These are phyloP conservation scores for Chelidonichthys spinosus DNA, from an alignment of 2,797 vertebrate species.

Conservation along the genomic window DNA sequence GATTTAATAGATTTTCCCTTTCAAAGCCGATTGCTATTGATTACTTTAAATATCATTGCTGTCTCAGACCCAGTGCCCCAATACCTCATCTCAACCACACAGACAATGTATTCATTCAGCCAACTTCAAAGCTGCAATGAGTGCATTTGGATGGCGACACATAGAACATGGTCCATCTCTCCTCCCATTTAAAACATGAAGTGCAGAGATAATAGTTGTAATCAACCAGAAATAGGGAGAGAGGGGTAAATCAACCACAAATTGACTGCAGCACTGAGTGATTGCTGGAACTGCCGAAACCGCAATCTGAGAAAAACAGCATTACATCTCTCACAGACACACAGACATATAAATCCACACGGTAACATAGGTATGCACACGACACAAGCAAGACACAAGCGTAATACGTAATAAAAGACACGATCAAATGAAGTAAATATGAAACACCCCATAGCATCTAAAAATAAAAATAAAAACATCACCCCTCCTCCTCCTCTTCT, in stretches of 20 bases:
- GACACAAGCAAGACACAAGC: conserved; percentile 26
- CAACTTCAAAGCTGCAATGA: conserved; percentile 44
- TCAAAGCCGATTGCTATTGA: conserved; percentile 53
- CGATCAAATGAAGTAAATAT: conserved; percentile 39
- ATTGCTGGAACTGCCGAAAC: conserved; percentile 43
- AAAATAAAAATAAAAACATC: conserved; percentile 55
- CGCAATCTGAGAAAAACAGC: conserved; percentile 57
- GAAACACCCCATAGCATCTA: conserved; percentile 38
- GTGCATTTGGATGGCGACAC: conserved; percentile 29
- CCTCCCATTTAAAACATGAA: conserved; percentile 13
- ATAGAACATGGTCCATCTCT: conserved; percentile 30
- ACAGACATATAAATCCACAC: conserved; percentile 13
- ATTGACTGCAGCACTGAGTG: conserved; percentile 58
- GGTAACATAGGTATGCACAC: conserved; percentile 17
- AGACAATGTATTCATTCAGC: conserved; percentile 35
- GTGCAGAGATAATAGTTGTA: conserved; percentile 43
- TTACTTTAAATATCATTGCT: conserved; percentile 53
- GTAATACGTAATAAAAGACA: conserved; percentile 13
- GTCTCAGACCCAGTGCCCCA: conserved; percentile 46
- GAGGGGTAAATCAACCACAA: conserved; percentile 60
- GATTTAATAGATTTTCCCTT: conserved; percentile 27
- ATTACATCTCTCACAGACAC: conserved; percentile 40
- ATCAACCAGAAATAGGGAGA: conserved; percentile 54
- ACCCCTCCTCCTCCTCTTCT: conserved; percentile 51
- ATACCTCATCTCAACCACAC: conserved; percentile 35